These are phyloP conservation scores for Cyclina sinensis DNA, from an alignment of 1,140 invertebrate species.

Conservation along the genomic window DNA sequence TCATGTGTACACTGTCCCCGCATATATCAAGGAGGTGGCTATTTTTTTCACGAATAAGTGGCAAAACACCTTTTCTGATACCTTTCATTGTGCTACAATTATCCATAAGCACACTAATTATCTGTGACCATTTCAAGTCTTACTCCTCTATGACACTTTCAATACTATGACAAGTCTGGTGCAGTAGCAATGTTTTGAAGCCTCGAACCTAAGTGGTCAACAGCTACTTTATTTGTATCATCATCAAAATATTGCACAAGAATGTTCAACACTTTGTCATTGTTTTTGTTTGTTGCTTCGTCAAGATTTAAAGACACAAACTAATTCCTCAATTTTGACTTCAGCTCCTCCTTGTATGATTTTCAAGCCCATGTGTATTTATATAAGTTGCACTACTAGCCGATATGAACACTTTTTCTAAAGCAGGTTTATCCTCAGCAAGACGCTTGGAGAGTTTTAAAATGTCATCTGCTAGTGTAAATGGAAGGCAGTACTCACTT, in stretches of 20 bases:
- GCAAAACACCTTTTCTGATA: constrained; percentile 22
- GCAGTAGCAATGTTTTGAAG: constrained; percentile 45
- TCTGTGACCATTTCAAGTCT: constrained; percentile 45
- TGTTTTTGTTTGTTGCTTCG: constrained; percentile 65
- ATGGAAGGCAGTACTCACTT: constrained; percentile 42
- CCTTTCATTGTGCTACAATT: constrained; percentile 62
- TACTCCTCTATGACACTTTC: constrained; percentile 37
- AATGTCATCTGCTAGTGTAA: constrained; percentile 13
- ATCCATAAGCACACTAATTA: constrained; percentile 59
- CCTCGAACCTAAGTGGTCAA: constrained; percentile 41
- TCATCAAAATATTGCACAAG: constrained; percentile 62
- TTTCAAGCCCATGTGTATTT: constrained; percentile 47
- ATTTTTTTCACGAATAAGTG: constrained; percentile 43
- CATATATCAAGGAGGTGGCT: constrained; percentile 53
- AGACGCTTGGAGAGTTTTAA: constrained; percentile 40
- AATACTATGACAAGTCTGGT: background rate
- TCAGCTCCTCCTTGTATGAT: constrained; percentile 56
- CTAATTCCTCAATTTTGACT: constrained; percentile 25
- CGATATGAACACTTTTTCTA: constrained; percentile 34
- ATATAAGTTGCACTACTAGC: constrained; percentile 40
- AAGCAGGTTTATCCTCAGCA: constrained; percentile 21
- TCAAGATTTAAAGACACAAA: constrained; percentile 65
- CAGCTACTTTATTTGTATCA: background rate
- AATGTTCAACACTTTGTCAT: constrained; percentile 65
- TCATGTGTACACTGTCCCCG: constrained; percentile 59